Conservation (phyloP, 1,140 invertebrate species). For the Aphelenchoides fujianensis region DNA sequence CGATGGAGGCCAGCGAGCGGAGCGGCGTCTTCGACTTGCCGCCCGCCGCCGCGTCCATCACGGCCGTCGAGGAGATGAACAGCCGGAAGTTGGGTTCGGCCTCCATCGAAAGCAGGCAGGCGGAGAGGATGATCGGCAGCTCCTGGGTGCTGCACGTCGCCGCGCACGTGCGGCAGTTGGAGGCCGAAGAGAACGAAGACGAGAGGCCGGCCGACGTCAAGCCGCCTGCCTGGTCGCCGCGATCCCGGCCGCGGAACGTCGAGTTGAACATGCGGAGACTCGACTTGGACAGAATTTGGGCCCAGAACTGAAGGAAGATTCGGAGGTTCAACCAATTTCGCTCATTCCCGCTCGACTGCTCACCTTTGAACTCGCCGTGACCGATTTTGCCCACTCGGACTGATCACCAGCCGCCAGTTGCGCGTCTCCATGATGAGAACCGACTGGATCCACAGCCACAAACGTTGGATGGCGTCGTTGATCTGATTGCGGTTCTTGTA, state of each 20-base stretch:
- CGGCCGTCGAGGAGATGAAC: conserved; percentile 70
- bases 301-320: conserved; percentile 50
- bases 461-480: conserved; percentile 80
- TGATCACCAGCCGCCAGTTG: conserved; percentile 92
- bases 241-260: conserved; percentile 1
- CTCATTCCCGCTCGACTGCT: conserved; percentile 21
- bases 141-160: conserved; percentile 36
- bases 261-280: conserved; percentile 41
- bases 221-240: conserved; percentile 5
- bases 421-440: conserved; percentile 85
- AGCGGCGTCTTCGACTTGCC: not conserved
- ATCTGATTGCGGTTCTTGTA: conserved; percentile 46
- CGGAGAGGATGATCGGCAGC: conserved; percentile 74
- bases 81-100: conserved; percentile 85
- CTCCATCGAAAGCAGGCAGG: conserved; percentile 92
- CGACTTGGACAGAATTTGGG: conserved; percentile 51
- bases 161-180: conserved; percentile 39
- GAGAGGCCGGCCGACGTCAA: conserved; percentile 5
- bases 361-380: conserved; percentile 89
- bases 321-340: not conserved
- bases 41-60: not conserved
- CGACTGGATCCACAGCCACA: conserved; percentile 94
- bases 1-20: conserved; percentile 70
- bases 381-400: conserved; percentile 90
- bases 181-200: not conserved